A percentile compares a stretch with the other conserved stretches of the same genome.
phyloP scores from a whole-genome alignment of 1,140 invertebrate species.

The Eufriesea mexicana region DNA sequence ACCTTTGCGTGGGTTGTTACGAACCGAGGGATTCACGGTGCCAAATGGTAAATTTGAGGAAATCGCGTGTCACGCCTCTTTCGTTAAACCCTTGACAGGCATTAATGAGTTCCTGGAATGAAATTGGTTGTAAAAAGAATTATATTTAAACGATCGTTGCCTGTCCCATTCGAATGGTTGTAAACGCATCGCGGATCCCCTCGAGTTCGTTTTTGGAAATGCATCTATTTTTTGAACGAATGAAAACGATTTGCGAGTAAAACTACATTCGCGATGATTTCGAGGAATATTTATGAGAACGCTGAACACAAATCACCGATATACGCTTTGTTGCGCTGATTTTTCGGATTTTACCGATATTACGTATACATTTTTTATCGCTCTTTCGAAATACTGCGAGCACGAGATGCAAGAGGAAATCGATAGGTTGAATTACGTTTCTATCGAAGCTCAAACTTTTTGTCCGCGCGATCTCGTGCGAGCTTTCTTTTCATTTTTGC shows the following conservation, averaged over 20 bases:
- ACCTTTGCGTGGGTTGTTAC: conserved; percentile 16
- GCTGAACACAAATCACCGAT: neutral
- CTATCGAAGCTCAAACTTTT: conserved; percentile 2
- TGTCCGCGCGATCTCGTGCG: neutral
- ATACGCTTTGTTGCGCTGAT: conserved; percentile 31
- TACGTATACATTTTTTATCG: conserved; percentile 1
- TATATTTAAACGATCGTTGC: conserved; percentile 7
- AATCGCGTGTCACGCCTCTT: conserved; percentile 31
- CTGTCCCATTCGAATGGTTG: conserved; percentile 2
- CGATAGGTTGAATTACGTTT: neutral
- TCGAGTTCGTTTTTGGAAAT: neutral
- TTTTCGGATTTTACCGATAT: conserved; percentile 16
- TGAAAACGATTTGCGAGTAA: neutral
- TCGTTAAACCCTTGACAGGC: conserved; percentile 31
- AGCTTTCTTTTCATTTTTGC: neutral
- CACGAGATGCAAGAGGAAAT: conserved; percentile 4
- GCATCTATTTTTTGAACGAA: conserved; percentile 24
- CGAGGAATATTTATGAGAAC: conserved; percentile 1
- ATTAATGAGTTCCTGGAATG: conserved; percentile 40
- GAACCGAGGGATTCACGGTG: conserved; percentile 29
- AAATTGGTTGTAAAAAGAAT: conserved; percentile 22
- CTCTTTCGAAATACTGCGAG: conserved; percentile 4
- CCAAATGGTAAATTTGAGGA: conserved; percentile 8
- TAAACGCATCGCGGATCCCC: conserved; percentile 1
- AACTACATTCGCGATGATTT: conserved; percentile 19